Evolutionary conservation across 2,888 invertebrate species (phyloP), one percentile per base, ranked within the genome.

Genomic region (Rhaphigaster nebulosa): DNA sequence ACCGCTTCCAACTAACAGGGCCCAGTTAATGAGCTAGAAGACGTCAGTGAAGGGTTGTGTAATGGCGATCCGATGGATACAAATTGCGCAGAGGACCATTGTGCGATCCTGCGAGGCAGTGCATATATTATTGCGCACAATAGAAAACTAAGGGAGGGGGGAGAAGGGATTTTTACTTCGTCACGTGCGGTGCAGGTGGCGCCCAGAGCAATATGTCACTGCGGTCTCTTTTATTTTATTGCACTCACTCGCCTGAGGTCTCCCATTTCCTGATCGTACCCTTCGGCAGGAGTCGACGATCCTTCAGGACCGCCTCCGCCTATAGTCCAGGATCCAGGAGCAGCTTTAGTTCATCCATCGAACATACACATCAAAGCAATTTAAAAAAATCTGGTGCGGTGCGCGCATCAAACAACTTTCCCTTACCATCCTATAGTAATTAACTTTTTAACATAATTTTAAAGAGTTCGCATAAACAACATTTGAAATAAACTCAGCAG

Each of bases 171-270:
- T 87, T 87, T 87, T 87, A 52, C 52, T 29, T 29, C 50, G 54
- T 87, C 87, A 87, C 87, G 87, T 87, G 87, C 54, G 52, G 54
- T n/a, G 87, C 87, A 87, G 87, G 87, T 87, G 87, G 34, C 87
- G 54, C 41, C 18, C 54, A 1, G n/a, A 34, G 29, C 87, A 54
- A 87, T 87, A 87, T 87, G 87, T 54, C 87, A 38, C 87, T 54
- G 54, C 34, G 52, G 54, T 56, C 54, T 15, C 23, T 6, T 52
- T 87, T 45, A 45, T 84, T 45, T 84, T 84, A 45, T 84, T 84
- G 45, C 87, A 12, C 87, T n/a, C n/a, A n/a, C n/a, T n/a, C n/a
- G n/a, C n/a, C n/a, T 50, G 45, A 45, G 45, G 45, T 45, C 45
- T 45, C 45, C 45, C 45, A 45, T 45, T 45, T 45, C 45, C 45